Conservation (phyloP, 2,113 vertebrate species). For the Peromyscus californicus region DNA sequence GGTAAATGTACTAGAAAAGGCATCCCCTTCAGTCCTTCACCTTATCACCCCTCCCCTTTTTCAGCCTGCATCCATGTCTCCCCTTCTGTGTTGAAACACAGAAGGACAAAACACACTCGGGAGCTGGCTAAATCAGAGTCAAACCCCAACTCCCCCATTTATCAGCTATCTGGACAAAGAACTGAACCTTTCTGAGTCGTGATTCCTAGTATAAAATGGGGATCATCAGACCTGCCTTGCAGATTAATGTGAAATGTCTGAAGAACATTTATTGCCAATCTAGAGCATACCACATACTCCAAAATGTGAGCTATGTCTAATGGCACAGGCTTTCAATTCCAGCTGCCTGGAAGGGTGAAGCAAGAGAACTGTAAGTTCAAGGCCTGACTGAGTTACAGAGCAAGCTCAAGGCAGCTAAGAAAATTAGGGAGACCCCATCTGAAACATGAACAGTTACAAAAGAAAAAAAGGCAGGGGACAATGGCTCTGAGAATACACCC, state of each 20-base stretch:
- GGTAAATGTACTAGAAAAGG: background rate
- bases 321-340: background rate
- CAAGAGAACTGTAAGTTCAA: background rate
- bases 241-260: slow-evolving; percentile 19
- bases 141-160: background rate
- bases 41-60: background rate
- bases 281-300: background rate
- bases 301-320: background rate
- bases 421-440: background rate
- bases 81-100: background rate
- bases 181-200: background rate
- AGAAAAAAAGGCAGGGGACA: background rate
- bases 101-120: background rate
- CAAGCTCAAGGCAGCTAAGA: background rate
- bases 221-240: background rate
- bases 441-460: background rate
- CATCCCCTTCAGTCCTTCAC: background rate
- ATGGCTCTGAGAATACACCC: background rate
- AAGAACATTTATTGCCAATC: background rate
- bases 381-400: background rate
- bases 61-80: background rate
- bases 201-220: background rate
- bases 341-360: background rate
- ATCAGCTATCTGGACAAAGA: background rate
- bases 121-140: background rate